phyloP scores from a whole-genome alignment of 2,113 vertebrate species.

The Hypomesus transpacificus region DNA sequence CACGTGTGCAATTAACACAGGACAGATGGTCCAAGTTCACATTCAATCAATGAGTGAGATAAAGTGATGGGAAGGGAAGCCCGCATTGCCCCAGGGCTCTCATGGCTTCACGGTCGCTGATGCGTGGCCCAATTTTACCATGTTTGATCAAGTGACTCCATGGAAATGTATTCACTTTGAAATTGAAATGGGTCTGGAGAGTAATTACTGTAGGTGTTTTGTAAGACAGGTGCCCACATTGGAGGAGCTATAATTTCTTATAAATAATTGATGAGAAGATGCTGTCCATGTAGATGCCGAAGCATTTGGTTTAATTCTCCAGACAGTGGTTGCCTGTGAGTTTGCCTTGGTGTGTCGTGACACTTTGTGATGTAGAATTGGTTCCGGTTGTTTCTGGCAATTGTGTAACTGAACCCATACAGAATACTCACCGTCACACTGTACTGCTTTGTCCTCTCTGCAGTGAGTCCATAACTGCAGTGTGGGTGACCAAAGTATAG shows the following conservation, averaged over 20 bases:
- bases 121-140: slow-evolving; percentile 41
- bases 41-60: slow-evolving; percentile 48
- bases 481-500: slow-evolving; percentile 48
- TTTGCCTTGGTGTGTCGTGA: slow-evolving; percentile 50
- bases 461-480: not conserved
- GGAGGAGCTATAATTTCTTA: slow-evolving; percentile 46
- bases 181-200: slow-evolving; percentile 48
- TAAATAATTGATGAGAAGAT: slow-evolving; percentile 58
- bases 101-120: slow-evolving; percentile 37
- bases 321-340: slow-evolving; percentile 48
- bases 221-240: slow-evolving; percentile 43
- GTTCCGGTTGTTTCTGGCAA: slow-evolving; percentile 19
- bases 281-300: slow-evolving; percentile 47
- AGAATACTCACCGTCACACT: not conserved
- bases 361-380: slow-evolving; percentile 62
- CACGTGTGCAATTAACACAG: slow-evolving; percentile 56
- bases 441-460: not conserved
- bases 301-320: slow-evolving; percentile 52
- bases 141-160: slow-evolving; percentile 59
- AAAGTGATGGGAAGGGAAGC: slow-evolving; percentile 48
- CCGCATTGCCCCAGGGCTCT: slow-evolving; percentile 33
- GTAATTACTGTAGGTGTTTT: slow-evolving; percentile 45
- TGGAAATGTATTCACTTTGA: slow-evolving; percentile 39
- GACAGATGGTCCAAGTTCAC: slow-evolving; percentile 65
- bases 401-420: slow-evolving; percentile 26